Conservation (phyloP, 2,797 vertebrate genomes). For the Dermochelys coriacea region DNA sequence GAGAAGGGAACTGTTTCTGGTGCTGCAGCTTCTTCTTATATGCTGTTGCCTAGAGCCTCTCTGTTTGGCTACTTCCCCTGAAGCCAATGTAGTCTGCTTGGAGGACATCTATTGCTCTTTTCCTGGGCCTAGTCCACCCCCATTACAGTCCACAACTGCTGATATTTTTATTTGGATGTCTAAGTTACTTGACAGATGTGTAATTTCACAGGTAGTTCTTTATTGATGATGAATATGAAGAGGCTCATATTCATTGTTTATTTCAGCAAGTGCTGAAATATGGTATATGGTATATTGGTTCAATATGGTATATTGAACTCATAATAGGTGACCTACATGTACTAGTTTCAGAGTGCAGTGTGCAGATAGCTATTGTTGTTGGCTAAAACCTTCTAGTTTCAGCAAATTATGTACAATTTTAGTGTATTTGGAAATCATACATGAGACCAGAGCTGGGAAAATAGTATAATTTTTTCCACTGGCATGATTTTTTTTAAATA, state of each 20-base stretch:
- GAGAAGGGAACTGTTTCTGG: too few relatives aligned
- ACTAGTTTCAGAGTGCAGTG: not conserved
- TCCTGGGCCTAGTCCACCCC: too few relatives aligned
- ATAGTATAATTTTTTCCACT: not conserved
- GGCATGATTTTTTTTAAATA: too few relatives aligned
- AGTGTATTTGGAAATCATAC: not conserved
- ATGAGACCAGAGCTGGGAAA: not conserved
- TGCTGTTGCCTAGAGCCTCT: too few relatives aligned
- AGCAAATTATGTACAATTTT: not conserved
- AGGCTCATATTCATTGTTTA: not conserved
- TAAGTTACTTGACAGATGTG: not conserved
- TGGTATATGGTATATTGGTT: too few relatives aligned
- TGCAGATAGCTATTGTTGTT: rapidly evolving
- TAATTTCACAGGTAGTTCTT: not conserved
- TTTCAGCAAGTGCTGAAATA: not conserved
- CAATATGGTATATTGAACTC: not conserved
- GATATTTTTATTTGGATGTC: not conserved
- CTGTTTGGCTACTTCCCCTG: too few relatives aligned
- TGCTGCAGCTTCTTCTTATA: too few relatives aligned
- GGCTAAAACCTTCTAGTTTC: not conserved
- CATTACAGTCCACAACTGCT: not conserved
- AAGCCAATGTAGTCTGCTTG: too few relatives aligned
- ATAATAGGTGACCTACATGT: not conserved
- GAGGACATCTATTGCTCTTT: too few relatives aligned
- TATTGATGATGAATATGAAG: not conserved